Evolutionary conservation across 2,888 invertebrate species (phyloP).

Genomic region (Halocaridina rubra): DNA sequence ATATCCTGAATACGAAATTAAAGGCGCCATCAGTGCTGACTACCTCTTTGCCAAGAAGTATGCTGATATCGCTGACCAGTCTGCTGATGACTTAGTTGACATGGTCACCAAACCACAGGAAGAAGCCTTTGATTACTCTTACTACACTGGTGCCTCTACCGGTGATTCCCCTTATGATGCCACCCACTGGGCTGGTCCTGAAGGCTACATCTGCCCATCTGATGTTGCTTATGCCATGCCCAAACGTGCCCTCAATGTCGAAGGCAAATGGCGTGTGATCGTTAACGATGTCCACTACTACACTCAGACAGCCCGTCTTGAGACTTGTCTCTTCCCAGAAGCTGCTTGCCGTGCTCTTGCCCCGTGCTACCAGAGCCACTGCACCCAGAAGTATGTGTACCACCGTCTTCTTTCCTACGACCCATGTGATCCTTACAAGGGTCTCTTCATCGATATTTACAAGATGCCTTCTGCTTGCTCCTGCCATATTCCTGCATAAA

Average conservation of each 20-base stretch:
- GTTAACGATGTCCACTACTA: conserved; percentile 65
- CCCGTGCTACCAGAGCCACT: conserved; percentile 65
- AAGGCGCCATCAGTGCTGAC: conserved; percentile 64
- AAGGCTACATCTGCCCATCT: conserved; percentile 64
- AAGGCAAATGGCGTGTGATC: conserved; percentile 65
- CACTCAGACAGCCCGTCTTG: conserved; percentile 65
- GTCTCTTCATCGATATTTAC: conserved; percentile 67
- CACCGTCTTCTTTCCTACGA: conserved; percentile 65
- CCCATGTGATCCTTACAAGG: conserved; percentile 65
- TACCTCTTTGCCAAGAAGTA: conserved; percentile 64
- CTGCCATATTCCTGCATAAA: conserved; percentile 65
- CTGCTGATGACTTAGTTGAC: conserved; percentile 65
- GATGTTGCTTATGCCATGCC: conserved; percentile 64
- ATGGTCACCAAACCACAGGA: conserved; percentile 63
- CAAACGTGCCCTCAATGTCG: conserved; percentile 64
- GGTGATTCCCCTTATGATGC: conserved; percentile 64
- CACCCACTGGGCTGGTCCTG: conserved; percentile 64
- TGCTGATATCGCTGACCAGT: conserved; percentile 64
- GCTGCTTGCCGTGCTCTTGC: conserved; percentile 64
- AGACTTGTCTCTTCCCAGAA: conserved; percentile 64
- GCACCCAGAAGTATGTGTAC: conserved; percentile 65
- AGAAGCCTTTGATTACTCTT: conserved; percentile 64
- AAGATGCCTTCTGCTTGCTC: conserved; percentile 66
- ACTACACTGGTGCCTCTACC: conserved; percentile 65
- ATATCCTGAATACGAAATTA: conserved; percentile 64